Evolutionary conservation across 2,888 invertebrate genomes (phyloP).

Genomic region (Melieria crassipennis): DNA sequence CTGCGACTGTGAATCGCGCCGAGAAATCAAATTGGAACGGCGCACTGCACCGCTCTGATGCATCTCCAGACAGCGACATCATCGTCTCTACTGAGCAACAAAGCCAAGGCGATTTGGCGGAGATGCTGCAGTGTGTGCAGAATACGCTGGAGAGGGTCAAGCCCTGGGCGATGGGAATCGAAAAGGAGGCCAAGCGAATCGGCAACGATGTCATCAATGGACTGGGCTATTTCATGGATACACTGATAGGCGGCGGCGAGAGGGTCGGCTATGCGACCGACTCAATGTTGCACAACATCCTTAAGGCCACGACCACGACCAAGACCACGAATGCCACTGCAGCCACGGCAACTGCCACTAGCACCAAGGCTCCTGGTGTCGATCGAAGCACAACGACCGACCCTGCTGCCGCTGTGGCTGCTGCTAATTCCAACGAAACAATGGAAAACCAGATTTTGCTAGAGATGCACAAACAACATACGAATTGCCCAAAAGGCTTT

Average conservation of each 20-base stretch:
- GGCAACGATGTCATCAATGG: conserved; percentile 52
- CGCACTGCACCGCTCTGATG: no score
- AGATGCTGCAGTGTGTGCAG: conserved; percentile 55
- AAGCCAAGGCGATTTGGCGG: conserved; percentile 52
- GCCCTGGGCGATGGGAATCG: conserved; percentile 59
- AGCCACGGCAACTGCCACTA: conserved; percentile 11
- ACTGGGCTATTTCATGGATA: conserved; percentile 51
- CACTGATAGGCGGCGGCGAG: conserved; percentile 40
- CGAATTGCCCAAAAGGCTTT: conserved; percentile 44
- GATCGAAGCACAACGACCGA: neutral
- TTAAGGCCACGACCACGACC: conserved; percentile 6
- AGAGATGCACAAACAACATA: conserved; percentile 18
- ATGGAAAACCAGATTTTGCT: conserved; percentile 27
- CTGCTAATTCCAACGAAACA: conserved; percentile 3
- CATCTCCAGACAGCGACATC: no score
- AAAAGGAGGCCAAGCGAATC: conserved; percentile 58
- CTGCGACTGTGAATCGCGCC: no score
- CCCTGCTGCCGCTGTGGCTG: conserved; percentile 11
- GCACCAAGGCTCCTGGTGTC: neutral
- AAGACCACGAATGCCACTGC: neutral
- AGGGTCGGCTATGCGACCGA: neutral
- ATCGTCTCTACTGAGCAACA: no score
- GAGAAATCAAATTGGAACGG: no score
- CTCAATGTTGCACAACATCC: neutral
- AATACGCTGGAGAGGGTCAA: conserved; percentile 59